phyloP scores from a whole-genome alignment of 2,888 invertebrate genomes.

The Ennomos fuscantarius region DNA sequence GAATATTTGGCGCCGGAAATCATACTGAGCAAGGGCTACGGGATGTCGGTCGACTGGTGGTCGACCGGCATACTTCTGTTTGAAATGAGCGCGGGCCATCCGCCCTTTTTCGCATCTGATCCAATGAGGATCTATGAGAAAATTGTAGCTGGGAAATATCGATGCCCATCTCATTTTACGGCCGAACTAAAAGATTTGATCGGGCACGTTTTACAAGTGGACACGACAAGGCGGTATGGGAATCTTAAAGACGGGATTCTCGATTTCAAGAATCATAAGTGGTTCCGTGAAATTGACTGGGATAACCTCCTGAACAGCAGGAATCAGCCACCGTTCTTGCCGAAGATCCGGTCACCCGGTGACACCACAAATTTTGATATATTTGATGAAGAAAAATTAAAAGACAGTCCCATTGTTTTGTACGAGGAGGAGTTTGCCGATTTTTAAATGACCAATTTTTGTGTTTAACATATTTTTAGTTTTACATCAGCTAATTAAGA shows the following conservation, averaged over 20 bases:
- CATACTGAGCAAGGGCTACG: constrained; percentile 96
- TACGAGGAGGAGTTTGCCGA: constrained; percentile 88
- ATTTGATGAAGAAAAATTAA: constrained; percentile 84
- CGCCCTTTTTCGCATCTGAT: constrained; percentile 97
- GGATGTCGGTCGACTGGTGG: constrained; percentile 98
- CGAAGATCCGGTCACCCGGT: constrained; percentile 84
- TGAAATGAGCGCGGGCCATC: constrained; percentile 96
- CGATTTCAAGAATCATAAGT: constrained; percentile 96
- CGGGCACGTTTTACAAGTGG: constrained; percentile 89
- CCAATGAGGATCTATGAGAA: constrained; percentile 98
- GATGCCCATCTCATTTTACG: constrained; percentile 92
- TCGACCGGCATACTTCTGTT: constrained; percentile 94
- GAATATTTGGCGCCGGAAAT: constrained; percentile 98
- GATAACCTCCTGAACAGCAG: constrained; percentile 91
- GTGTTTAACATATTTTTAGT: constrained; percentile 21
- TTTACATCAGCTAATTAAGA: constrained; percentile 21
- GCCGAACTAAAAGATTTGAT: constrained; percentile 92
- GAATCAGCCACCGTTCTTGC: constrained; percentile 87
- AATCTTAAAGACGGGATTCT: constrained; percentile 94
- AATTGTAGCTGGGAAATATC: constrained; percentile 95
- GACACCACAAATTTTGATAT: constrained; percentile 90
- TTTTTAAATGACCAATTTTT: constrained; percentile 76
- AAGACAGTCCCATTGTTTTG: constrained; percentile 79
- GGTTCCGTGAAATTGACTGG: constrained; percentile 97
- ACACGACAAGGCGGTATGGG: constrained; percentile 88